Evolutionary conservation across 2,888 invertebrate species (phyloP), one percentile per base, ranked within the genome.

Genomic region (Atrina japonica): DNA sequence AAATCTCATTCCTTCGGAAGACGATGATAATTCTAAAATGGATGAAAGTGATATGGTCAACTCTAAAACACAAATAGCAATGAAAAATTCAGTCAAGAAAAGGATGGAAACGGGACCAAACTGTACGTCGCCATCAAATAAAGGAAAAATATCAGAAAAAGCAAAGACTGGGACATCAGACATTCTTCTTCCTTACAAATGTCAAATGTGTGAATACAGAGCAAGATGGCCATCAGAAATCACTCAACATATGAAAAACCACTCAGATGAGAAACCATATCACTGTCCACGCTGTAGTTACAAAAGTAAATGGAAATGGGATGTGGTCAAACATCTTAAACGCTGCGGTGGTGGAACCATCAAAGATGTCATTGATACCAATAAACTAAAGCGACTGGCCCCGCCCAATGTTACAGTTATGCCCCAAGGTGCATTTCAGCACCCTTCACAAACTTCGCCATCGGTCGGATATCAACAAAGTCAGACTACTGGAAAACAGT

Each of bases 281-380:
- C 84, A 84, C 50, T 91, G 91, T 68, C 89, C 89, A 0, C 77
- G 88, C 49, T 91, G 91, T 68, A 88, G 86, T 45, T 90, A 91
- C 78, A 84, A 87, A 68, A 88, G 88, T 67, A 90, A 90, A 63
- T 90, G 90, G 90, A 90, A 90, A 75, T 90, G 90, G 90, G 90
- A 90, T 78, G 90, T 90, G 6, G 89, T 89, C 16, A 90, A 90
- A 66, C 90, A 90, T 68, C 72, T 90, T 56, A 86, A 89, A 70
- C 81, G 90, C 11, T 90, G 90, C 75, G 89, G 90, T 56, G 79
- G 94, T 94, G 88, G 88, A 14, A 88, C 88, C 11, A 87, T 89
- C 25, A 85, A 88, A 66, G 89, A 89, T 76, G 89, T 89, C 66
- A 88, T 89, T 59, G 89, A 89, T 75, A 88, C 85, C 23, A 83